phyloP scores from a whole-genome alignment of 2,888 invertebrate genomes.

The Marronus borbonicus region DNA sequence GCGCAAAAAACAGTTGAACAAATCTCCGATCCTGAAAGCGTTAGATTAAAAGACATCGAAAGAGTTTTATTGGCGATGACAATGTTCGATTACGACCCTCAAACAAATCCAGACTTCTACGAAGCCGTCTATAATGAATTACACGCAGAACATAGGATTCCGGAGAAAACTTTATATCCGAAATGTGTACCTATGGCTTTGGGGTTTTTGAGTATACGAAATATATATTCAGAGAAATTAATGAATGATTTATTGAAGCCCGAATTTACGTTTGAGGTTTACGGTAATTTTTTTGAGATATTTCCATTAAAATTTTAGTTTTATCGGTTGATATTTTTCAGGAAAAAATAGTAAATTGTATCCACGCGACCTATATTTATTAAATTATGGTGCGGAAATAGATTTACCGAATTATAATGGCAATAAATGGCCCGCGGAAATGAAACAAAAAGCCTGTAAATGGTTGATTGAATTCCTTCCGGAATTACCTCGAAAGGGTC shows the following conservation, averaged over 20 bases:
- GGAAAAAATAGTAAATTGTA: slow-evolving; percentile 60
- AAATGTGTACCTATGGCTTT: slow-evolving; percentile 76
- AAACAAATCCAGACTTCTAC: slow-evolving; percentile 71
- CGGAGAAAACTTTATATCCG: slow-evolving; percentile 75
- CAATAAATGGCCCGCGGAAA: slow-evolving; percentile 71
- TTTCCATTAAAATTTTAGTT: too few species aligned
- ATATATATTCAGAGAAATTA: slow-evolving; percentile 75
- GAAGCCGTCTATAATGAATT: slow-evolving; percentile 70
- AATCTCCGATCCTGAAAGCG: slow-evolving; percentile 64
- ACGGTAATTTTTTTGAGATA: slow-evolving; percentile 68
- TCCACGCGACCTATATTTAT: slow-evolving; percentile 75
- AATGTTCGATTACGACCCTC: slow-evolving; percentile 75
- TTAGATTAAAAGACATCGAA: slow-evolving; percentile 81
- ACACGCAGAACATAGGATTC: slow-evolving; percentile 71
- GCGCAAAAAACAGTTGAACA: slow-evolving; percentile 72
- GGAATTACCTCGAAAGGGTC: slow-evolving; percentile 66
- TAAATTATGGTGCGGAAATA: slow-evolving; percentile 77
- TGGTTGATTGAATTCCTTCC: slow-evolving; percentile 72
- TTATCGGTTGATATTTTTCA: slow-evolving; percentile 50
- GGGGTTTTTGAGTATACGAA: slow-evolving; percentile 75
- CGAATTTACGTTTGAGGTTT: slow-evolving; percentile 74
- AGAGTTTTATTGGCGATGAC: slow-evolving; percentile 77
- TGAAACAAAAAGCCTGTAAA: slow-evolving; percentile 74
- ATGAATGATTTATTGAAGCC: slow-evolving; percentile 74
- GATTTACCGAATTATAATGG: slow-evolving; percentile 76